Conservation (phyloP, 2,888 invertebrate species). For the Agriopis aurantiaria region DNA sequence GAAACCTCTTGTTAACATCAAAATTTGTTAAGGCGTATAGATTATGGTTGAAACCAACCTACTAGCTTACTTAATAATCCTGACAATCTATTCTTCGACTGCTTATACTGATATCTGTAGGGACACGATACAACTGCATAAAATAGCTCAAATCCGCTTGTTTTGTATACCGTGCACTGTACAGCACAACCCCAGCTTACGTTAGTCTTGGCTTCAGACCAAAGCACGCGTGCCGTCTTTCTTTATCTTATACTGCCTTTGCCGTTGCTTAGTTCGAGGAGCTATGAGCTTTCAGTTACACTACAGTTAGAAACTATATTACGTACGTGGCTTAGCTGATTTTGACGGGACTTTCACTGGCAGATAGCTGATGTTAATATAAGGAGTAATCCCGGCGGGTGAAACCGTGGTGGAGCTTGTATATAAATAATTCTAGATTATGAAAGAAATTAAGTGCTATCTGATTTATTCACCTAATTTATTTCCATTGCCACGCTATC, state of each 20-base stretch:
- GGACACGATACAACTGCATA: background rate
- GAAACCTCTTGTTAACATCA: too few species aligned
- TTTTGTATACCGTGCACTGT: constrained; percentile 2
- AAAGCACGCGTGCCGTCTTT: constrained; percentile 18
- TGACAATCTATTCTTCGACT: too few species aligned
- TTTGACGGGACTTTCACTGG: too few species aligned
- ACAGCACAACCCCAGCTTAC: constrained; percentile 2
- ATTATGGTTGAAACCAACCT: too few species aligned
- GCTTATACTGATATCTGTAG: background rate
- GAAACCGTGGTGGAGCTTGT: too few species aligned
- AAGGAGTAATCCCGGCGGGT: too few species aligned
- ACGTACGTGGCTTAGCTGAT: background rate
- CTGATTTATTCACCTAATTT: constrained; percentile 26
- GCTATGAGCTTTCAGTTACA: background rate
- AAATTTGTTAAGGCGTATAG: too few species aligned
- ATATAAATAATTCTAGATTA: background rate
- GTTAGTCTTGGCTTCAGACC: constrained; percentile 26
- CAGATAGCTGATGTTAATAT: too few species aligned
- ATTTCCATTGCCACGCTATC: constrained; percentile 14
- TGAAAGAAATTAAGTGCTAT: constrained; percentile 10
- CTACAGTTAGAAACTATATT: background rate
- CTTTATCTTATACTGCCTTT: constrained; percentile 14
- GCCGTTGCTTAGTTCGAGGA: constrained; percentile 7
- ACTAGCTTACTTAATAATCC: too few species aligned
- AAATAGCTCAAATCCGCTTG: constrained; percentile 14